phyloP scores from a whole-genome alignment of 1,140 invertebrate genomes.

The Drosophila kohkoa region DNA sequence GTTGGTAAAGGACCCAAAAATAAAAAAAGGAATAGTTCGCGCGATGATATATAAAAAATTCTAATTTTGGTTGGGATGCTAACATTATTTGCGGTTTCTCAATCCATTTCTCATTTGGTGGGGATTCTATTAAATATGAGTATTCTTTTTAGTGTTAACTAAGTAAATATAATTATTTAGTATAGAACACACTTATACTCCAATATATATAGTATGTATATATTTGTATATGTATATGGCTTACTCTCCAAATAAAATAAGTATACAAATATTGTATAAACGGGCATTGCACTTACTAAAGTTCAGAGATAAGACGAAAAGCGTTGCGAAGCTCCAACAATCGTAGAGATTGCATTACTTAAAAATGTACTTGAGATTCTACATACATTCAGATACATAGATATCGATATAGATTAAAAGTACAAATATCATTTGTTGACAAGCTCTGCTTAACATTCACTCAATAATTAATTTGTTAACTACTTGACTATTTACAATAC shows the following conservation, averaged over 20 bases:
- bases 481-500: constrained; percentile 33
- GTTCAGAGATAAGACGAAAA: constrained; percentile 5
- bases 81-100: not conserved
- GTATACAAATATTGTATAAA: constrained; percentile 76
- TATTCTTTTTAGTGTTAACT: constrained; percentile 56
- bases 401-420: not conserved
- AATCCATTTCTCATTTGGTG: constrained; percentile 1
- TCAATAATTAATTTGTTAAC: constrained; percentile 6
- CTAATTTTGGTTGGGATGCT: not conserved
- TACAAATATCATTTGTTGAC: constrained; percentile 25
- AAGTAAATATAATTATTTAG: constrained; percentile 30
- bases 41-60: not conserved
- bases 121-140: constrained; percentile 65
- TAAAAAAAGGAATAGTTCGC: not conserved
- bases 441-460: constrained; percentile 10
- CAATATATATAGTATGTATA: not conserved
- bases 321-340: not conserved
- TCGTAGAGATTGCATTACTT: not conserved
- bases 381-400: not conserved
- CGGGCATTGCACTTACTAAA: constrained; percentile 64
- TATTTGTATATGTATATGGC: constrained; percentile 10
- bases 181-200: constrained; percentile 40
- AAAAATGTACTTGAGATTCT: constrained; percentile 1
- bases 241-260: constrained; percentile 25
- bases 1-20: not conserved